phyloP scores from a whole-genome alignment of 2,888 invertebrate genomes.

The Tetramorium bicarinatum region DNA sequence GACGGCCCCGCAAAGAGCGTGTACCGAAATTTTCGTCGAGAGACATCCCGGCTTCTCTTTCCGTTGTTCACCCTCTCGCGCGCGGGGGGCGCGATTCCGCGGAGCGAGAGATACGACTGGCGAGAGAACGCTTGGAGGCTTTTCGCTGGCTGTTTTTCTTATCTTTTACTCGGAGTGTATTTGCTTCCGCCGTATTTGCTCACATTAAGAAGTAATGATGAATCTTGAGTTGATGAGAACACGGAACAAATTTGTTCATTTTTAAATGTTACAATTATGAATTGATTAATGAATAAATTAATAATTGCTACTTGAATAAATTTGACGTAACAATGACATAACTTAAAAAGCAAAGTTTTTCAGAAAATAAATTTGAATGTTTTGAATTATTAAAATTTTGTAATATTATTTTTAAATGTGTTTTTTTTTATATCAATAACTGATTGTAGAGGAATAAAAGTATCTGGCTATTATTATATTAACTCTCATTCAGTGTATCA shows the following conservation, averaged over 20 bases:
- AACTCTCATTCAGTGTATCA: too few species aligned
- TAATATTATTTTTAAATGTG: too few species aligned
- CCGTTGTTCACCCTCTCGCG: constrained; percentile 35
- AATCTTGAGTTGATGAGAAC: background rate
- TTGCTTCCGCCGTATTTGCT: background rate
- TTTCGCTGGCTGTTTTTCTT: background rate
- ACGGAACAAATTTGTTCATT: background rate
- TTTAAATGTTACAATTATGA: background rate
- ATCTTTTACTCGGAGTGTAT: background rate
- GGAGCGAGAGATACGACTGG: background rate
- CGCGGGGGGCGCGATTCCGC: background rate
- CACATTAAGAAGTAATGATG: background rate
- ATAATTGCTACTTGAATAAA: too few species aligned
- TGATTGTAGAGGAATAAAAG: too few species aligned
- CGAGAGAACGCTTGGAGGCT: background rate
- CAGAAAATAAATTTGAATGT: too few species aligned
- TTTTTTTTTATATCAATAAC: too few species aligned
- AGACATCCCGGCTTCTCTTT: constrained; percentile 68
- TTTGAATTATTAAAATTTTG: too few species aligned
- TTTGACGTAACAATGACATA: too few species aligned
- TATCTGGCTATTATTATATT: too few species aligned
- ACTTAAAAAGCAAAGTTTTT: too few species aligned
- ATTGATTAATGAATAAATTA: background rate
- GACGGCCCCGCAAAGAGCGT: constrained; percentile 81
- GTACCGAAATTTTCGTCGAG: constrained; percentile 80